phyloP scores from a whole-genome alignment of 2,797 vertebrate genomes.

The Cyprinodon diabolis region DNA sequence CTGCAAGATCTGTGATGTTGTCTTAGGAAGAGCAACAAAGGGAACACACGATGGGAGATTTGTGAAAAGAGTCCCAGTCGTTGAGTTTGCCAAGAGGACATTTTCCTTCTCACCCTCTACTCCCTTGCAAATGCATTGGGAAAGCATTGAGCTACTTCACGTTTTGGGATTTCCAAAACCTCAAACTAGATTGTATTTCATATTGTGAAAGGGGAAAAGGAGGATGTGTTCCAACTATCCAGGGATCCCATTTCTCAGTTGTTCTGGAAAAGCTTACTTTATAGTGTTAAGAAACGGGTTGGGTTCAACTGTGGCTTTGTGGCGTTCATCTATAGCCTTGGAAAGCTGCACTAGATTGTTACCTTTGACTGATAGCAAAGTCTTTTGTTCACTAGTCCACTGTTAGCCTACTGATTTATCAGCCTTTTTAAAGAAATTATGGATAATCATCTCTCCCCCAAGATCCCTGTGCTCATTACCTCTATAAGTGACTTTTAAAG shows the following conservation, averaged over 20 bases:
- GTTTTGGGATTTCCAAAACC: not conserved
- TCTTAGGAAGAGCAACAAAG: slow-evolving; percentile 82
- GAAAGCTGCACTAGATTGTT: not conserved
- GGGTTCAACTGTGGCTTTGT: not conserved
- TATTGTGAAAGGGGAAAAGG: not conserved
- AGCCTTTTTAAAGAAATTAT: too few species aligned
- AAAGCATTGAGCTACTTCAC: too few species aligned
- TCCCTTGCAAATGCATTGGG: too few species aligned
- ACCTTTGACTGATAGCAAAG: too few species aligned
- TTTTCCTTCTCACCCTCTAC: not conserved
- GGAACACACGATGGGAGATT: slow-evolving; percentile 82
- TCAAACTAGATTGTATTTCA: not conserved
- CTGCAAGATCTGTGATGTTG: slow-evolving; percentile 77
- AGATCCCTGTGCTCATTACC: too few species aligned
- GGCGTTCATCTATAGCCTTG: not conserved
- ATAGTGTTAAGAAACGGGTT: not conserved
- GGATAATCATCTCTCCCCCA: too few species aligned
- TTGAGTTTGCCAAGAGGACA: not conserved
- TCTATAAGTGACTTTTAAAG: too few species aligned
- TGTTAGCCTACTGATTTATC: not conserved
- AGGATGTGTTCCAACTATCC: not conserved
- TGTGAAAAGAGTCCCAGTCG: slow-evolving; percentile 35
- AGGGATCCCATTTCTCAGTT: not conserved
- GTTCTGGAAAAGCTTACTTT: not conserved
- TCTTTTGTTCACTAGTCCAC: not conserved